These are phyloP conservation scores for Heteropelma amictum DNA, from an alignment of 2,888 invertebrate species.

Conservation along the genomic window DNA sequence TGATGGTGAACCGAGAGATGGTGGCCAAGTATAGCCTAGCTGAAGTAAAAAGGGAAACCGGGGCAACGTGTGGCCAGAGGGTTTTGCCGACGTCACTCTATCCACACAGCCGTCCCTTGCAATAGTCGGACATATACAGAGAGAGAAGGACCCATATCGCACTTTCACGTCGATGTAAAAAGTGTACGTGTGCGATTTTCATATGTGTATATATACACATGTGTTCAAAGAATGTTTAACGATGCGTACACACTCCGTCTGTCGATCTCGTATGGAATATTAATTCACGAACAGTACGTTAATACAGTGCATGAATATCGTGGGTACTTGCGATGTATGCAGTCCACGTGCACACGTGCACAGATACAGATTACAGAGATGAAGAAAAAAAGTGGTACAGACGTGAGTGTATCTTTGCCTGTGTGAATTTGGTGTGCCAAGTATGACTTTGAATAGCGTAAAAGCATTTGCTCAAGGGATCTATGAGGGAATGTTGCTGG, in stretches of 20 bases:
- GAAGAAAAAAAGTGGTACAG: no score
- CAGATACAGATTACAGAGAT: no score
- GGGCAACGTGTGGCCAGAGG: conserved; percentile 48
- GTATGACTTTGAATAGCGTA: conserved; percentile 42
- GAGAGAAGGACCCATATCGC: conserved; percentile 28
- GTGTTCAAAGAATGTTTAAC: conserved; percentile 22
- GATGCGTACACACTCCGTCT: conserved; percentile 42
- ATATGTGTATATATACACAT: neutral
- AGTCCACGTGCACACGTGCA: no score
- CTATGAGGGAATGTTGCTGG: conserved; percentile 15
- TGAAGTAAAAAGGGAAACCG: conserved; percentile 35
- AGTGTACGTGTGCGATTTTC: no score
- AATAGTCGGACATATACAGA: conserved; percentile 32
- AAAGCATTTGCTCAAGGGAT: conserved; percentile 29
- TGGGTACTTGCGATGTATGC: no score
- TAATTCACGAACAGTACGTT: conserved; percentile 24
- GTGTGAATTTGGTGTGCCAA: conserved; percentile 32
- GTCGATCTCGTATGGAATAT: conserved; percentile 44
- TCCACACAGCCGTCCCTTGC: conserved; percentile 1
- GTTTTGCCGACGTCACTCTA: conserved; percentile 53
- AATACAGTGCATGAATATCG: no score
- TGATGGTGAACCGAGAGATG: conserved; percentile 6
- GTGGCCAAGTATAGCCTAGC: conserved; percentile 10
- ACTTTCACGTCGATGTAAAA: conserved; percentile 26
- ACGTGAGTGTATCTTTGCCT: no score